Evolutionary conservation across 2,113 vertebrate species (phyloP).

Genomic region (Phyllostomus hastatus): DNA sequence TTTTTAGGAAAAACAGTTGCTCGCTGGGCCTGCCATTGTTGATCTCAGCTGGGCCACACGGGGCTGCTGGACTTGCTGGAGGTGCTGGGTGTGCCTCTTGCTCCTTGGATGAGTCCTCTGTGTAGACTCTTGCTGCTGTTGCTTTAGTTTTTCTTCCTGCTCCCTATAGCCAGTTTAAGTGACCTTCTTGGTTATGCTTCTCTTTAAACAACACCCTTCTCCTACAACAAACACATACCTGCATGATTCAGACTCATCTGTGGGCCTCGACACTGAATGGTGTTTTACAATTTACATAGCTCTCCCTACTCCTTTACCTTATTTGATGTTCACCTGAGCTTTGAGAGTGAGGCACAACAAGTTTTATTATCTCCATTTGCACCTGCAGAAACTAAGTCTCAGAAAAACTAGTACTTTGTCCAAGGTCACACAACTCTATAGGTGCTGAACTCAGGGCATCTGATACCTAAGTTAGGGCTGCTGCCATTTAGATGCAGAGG

Average conservation of each 20-base stretch:
- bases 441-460: neutral
- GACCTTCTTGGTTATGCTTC: neutral
- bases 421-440: neutral
- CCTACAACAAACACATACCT: neutral
- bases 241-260: neutral
- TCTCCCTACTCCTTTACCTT: neutral
- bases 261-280: neutral
- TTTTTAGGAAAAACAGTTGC: conserved; percentile 99
- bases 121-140: conserved; percentile 98
- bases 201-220: neutral
- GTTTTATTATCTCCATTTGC: neutral
- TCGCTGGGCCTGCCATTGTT: conserved; percentile 98
- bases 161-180: conserved; percentile 90
- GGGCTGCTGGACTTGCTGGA: conserved; percentile 99
- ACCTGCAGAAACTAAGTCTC: neutral
- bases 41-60: conserved; percentile 97
- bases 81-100: conserved; percentile 99
- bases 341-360: neutral
- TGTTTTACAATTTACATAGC: neutral
- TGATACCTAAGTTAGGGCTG: neutral
- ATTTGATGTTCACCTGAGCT: neutral
- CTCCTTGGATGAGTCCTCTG: conserved; percentile 90
- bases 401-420: neutral
- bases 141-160: conserved; percentile 98
- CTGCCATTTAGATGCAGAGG: neutral